phyloP scores from a whole-genome alignment of 1,140 invertebrate genomes.

The Pararge aegeria region DNA sequence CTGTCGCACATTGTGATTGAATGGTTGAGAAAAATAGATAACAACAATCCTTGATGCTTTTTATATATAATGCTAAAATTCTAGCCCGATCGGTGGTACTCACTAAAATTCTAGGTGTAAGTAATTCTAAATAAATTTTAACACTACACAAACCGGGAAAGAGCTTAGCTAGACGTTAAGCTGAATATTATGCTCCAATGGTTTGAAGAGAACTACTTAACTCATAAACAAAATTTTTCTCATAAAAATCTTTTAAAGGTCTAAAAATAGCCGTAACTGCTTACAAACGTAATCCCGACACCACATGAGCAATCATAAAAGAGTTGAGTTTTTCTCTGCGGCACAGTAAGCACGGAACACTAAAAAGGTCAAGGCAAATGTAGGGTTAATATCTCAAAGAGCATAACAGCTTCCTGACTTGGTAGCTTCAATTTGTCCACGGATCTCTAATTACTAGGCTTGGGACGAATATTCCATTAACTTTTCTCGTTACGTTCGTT shows the following conservation, averaged over 20 bases:
- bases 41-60: too few species aligned
- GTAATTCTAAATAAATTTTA: too few species aligned
- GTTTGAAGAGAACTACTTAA: too few species aligned
- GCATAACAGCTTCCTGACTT: conserved; percentile 10
- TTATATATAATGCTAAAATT: too few species aligned
- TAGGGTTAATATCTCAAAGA: conserved; percentile 1
- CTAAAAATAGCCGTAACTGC: not conserved
- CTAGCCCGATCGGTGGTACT: too few species aligned
- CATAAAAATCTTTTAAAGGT: not conserved
- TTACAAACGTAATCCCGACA: not conserved
- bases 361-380: not conserved
- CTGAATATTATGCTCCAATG: too few species aligned
- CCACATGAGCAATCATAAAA: not conserved
- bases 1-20: too few species aligned
- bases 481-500: conserved; percentile 37
- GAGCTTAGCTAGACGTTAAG: too few species aligned
- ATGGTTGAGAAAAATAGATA: too few species aligned
- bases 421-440: conserved; percentile 16
- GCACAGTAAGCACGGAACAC: conserved; percentile 1
- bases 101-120: too few species aligned
- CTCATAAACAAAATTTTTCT: too few species aligned
- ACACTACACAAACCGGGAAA: too few species aligned
- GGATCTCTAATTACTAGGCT: conserved; percentile 29
- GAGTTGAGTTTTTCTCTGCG: not conserved
- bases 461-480: conserved; percentile 28